Percentiles rank a stretch among this genome's conserved stretches.
Conservation (phyloP, 2,888 invertebrate species). For the Drosophila merina region DNA sequence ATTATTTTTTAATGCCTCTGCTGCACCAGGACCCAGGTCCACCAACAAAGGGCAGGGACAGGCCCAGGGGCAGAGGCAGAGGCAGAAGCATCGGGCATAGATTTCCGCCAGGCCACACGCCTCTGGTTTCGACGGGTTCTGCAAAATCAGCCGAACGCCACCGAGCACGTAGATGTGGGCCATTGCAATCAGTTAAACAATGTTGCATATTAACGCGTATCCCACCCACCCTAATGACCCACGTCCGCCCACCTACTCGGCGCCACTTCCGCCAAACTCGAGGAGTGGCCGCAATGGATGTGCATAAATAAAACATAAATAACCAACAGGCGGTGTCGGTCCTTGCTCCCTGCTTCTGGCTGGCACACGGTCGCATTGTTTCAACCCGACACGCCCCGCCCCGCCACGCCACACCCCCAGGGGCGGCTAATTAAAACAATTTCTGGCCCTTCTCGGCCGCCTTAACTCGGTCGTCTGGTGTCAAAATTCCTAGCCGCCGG, state of each 20-base stretch:
- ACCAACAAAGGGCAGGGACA: neutral
- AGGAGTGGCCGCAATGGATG: constrained; percentile 62
- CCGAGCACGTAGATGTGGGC: constrained; percentile 20
- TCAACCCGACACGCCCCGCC: neutral
- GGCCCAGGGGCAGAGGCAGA: neutral
- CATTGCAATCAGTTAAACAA: constrained; percentile 74
- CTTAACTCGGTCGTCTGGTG: constrained; percentile 17
- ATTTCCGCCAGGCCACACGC: neutral
- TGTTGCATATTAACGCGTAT: constrained; percentile 72
- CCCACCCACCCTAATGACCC: constrained; percentile 20
- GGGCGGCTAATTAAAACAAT: constrained; percentile 72
- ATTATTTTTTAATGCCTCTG: constrained; percentile 1
- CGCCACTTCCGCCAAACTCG: constrained; percentile 12
- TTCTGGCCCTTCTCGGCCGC: constrained; percentile 60
- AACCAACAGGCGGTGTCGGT: constrained; percentile 61
- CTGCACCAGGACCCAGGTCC: neutral
- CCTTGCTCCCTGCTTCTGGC: constrained; percentile 1
- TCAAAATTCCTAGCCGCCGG: constrained; percentile 43
- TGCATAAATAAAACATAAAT: constrained; percentile 78
- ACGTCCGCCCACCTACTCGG: constrained; percentile 3
- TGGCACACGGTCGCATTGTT: constrained; percentile 17
- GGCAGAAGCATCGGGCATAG: neutral
- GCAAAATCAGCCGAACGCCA: constrained; percentile 4
- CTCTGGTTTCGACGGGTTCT: constrained; percentile 1
- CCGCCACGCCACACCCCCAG: constrained; percentile 1